phyloP scores from a whole-genome alignment of 2,113 vertebrate genomes.

The Sarotherodon lohbergeri region DNA sequence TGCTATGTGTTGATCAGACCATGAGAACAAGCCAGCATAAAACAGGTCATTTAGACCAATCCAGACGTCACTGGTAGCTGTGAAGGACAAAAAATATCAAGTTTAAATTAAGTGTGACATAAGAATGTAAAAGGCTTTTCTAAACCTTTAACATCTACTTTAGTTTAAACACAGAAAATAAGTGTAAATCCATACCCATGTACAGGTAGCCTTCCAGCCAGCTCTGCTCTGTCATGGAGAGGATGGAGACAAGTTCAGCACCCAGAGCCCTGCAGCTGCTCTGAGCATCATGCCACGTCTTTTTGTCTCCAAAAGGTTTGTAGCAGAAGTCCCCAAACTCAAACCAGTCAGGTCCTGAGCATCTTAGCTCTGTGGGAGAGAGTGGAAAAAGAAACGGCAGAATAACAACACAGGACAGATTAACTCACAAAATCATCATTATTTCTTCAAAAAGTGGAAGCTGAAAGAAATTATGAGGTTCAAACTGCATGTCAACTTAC shows the following conservation, averaged over 20 bases:
- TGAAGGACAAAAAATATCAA: background rate
- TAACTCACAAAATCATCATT: background rate
- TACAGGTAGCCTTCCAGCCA: slow-evolving; percentile 77
- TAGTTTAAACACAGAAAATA: background rate
- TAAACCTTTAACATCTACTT: background rate
- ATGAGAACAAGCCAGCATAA: slow-evolving; percentile 55
- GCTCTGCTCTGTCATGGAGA: slow-evolving; percentile 70
- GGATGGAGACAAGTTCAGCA: slow-evolving; percentile 70
- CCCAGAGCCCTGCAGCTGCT: slow-evolving; percentile 50
- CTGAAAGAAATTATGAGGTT: background rate
- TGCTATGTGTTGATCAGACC: slow-evolving; percentile 63
- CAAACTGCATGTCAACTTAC: slow-evolving; percentile 36
- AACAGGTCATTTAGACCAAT: slow-evolving; percentile 69
- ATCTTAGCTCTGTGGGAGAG: slow-evolving; percentile 66
- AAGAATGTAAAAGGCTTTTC: background rate
- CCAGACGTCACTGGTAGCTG: slow-evolving; percentile 72
- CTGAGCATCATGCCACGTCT: slow-evolving; percentile 62
- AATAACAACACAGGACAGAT: background rate
- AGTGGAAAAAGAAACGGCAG: background rate
- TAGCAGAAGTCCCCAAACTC: slow-evolving; percentile 79
- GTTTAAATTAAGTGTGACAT: background rate
- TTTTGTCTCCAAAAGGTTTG: slow-evolving; percentile 62
- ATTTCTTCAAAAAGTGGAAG: background rate
- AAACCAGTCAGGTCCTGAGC: slow-evolving; percentile 70
- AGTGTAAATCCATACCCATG: slow-evolving; percentile 46